Percentiles rank a stretch among this genome's conserved stretches.
phyloP scores from a whole-genome alignment of 2,797 vertebrate genomes.

The Meda fulgida region DNA sequence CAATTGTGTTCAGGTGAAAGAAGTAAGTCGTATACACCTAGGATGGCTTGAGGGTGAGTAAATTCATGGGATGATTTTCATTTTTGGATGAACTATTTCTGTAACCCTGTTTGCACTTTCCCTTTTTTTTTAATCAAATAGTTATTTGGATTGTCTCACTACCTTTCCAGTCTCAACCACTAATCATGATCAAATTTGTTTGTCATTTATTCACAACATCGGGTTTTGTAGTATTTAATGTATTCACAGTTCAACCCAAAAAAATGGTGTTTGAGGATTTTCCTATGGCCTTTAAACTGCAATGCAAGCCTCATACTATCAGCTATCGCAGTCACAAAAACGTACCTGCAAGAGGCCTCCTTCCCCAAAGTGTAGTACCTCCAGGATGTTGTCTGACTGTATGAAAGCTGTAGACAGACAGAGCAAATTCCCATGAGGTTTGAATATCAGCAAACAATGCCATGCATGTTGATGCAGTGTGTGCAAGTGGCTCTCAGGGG shows the following conservation, averaged over 20 bases:
- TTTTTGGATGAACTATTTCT: not conserved
- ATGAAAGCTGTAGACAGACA: constrained; percentile 88
- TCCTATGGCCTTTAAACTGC: not conserved
- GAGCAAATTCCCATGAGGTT: constrained; percentile 53
- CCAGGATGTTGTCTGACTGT: constrained; percentile 96
- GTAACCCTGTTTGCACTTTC: not conserved
- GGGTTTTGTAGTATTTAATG: not conserved
- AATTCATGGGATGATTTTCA: not conserved
- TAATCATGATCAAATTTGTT: not conserved
- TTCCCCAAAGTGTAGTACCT: constrained; percentile 96
- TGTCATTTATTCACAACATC: not conserved
- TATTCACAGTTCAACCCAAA: not conserved
- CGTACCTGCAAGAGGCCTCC: constrained; percentile 93
- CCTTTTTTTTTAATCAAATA: not conserved
- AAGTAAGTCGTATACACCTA: not conserved
- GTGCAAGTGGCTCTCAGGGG: constrained; percentile 23
- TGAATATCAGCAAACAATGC: constrained; percentile 48
- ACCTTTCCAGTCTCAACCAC: not conserved
- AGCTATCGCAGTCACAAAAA: not conserved
- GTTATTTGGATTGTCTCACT: not conserved
- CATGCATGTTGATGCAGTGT: constrained; percentile 33
- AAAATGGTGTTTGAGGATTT: not conserved
- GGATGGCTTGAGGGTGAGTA: not conserved
- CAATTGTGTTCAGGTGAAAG: not conserved
- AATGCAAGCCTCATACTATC: not conserved